A percentile compares a stretch with the other conserved stretches of the same genome.
These are phyloP conservation scores for Gallinago paraguaiae DNA, from an alignment of 2,113 vertebrate genomes.

Conservation along the genomic window DNA sequence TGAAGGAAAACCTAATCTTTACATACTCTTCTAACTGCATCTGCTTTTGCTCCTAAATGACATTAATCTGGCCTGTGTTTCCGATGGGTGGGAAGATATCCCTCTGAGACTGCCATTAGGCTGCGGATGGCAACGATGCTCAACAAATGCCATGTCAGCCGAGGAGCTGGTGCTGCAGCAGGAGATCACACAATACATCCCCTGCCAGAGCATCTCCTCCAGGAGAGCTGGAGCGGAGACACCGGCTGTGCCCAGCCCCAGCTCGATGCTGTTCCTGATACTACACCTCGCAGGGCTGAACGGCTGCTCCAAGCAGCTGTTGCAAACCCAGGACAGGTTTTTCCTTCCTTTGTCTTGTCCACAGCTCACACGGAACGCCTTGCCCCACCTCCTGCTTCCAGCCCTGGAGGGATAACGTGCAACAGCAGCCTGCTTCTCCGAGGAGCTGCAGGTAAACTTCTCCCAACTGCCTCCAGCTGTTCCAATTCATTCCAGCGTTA, in stretches of 20 bases:
- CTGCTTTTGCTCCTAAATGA: neutral
- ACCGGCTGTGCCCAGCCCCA: neutral
- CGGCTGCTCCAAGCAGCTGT: neutral
- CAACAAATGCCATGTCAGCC: neutral
- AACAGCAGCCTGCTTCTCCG: neutral
- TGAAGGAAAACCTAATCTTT: neutral
- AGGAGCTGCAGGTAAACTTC: neutral
- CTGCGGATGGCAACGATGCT: neutral
- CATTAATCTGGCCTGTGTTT: neutral
- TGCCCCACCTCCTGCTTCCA: neutral
- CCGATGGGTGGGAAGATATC: neutral
- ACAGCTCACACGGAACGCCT: neutral
- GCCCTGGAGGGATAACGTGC: neutral
- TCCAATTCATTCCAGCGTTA: neutral
- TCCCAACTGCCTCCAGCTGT: neutral
- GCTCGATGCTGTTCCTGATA: neutral
- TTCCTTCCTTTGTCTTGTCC: slow-evolving; percentile 30
- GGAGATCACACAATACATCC: neutral
- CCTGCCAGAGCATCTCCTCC: neutral
- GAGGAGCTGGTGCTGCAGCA: neutral
- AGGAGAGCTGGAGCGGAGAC: neutral
- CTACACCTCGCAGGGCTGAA: neutral
- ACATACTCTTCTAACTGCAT: neutral
- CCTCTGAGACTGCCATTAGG: neutral
- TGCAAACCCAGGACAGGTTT: neutral